phyloP scores from a whole-genome alignment of 2,113 vertebrate genomes.

The Pseudopipra pipra region DNA sequence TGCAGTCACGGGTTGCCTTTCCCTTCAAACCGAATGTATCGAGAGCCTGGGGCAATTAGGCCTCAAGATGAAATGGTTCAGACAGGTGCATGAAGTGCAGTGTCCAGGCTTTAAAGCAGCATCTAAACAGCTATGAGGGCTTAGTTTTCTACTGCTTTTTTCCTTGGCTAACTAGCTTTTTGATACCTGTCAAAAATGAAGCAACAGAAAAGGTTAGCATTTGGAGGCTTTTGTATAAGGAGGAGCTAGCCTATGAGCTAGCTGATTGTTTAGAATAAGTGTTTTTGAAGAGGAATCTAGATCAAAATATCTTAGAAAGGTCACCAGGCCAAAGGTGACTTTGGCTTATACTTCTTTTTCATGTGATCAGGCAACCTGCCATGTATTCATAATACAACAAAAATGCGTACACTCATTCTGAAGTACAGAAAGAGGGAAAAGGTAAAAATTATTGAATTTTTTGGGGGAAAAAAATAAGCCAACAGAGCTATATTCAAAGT shows the following conservation, averaged over 20 bases:
- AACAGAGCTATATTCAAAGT: background rate
- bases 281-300: background rate
- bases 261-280: background rate
- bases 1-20: background rate
- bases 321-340: background rate
- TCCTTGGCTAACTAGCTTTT: background rate
- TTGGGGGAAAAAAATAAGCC: accelerated
- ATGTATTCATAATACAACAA: background rate
- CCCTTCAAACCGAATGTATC: accelerated
- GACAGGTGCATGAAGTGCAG: background rate
- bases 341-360: background rate
- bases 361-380: background rate
- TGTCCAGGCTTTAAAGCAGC: background rate
- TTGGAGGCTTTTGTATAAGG: background rate
- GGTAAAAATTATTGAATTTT: background rate
- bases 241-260: background rate
- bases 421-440: background rate
- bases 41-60: background rate
- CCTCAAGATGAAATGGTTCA: background rate
- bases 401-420: background rate
- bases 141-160: background rate
- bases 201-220: background rate
- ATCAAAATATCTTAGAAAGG: background rate
- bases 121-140: background rate
- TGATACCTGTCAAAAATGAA: background rate